Base-by-base conservation (phyloP, 2,888 invertebrate species). In the Auanema sp. region DNA sequence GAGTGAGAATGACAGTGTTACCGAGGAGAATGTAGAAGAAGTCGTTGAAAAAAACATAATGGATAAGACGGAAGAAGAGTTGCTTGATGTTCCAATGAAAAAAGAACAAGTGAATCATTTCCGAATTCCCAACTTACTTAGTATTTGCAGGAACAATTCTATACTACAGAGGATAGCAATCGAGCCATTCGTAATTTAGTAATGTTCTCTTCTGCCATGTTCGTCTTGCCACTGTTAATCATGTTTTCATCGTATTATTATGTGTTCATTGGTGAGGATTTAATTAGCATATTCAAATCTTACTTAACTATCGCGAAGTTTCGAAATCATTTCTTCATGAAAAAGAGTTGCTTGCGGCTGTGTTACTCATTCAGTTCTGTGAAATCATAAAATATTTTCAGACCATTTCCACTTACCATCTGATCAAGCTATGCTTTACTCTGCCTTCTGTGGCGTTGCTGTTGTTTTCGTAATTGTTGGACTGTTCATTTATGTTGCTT, bases 211-310 rank as follows among this genome's bases (percentile, higher is more conserved):
- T 60, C 75, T 10, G 64, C 77, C 52, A 77, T 80, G 75, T 78
- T 80, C 65, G 71, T 71, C 12, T 44, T 78, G 14, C 80, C 80
- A 8, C 62, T 78, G 33, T 64, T 69, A 11, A 57, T 68, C 16
- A 79, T 80, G 79, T 79, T 72, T 58, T 50, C 64, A 42, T 61
- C 75, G 12, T 80, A 80, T 55, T 67, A 73, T 40, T 77, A 69
- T 58, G 63, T 80, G 18, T 78, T 80, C 58, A 61, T 73, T 1
- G 79, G 79, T 79, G n/a, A 25, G 68, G 42, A 8, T 18, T 1
- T 23, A 14, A 50, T 47, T 44, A 47, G 57, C 5, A n/a, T 16
- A 58, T 16, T 8, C 44, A 50, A 18, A 23, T 16, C n/a, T 52
- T 16, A 52, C 4, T 21, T 5, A 12, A 2, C 0, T 33, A 8